These are phyloP conservation scores for Lasioglossum marginatum DNA, from an alignment of 2,888 invertebrate genomes.

Conservation along the genomic window DNA sequence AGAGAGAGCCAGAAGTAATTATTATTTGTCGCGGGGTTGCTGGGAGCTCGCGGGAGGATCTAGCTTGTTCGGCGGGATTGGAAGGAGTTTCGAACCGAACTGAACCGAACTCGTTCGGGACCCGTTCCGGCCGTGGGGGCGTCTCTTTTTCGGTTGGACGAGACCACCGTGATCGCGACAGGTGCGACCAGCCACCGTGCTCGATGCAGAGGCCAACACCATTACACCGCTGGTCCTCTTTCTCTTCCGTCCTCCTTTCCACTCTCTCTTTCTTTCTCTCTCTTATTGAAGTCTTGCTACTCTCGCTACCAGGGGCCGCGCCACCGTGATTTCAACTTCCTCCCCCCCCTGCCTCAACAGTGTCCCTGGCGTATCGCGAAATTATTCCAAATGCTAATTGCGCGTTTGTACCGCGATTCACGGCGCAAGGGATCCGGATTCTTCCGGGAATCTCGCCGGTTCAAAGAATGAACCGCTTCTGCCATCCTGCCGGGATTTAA, in stretches of 20 bases:
- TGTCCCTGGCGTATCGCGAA: constrained; percentile 37
- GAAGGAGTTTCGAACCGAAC: constrained; percentile 70
- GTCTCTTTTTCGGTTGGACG: constrained; percentile 77
- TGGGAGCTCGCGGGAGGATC: constrained; percentile 5
- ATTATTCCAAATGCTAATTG: constrained; percentile 62
- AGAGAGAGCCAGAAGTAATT: not conserved
- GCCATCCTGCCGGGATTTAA: not conserved
- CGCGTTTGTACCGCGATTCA: constrained; percentile 48
- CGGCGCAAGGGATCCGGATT: constrained; percentile 14
- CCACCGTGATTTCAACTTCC: constrained; percentile 28
- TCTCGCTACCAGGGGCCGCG: constrained; percentile 53
- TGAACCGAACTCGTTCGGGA: constrained; percentile 68
- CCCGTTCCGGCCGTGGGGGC: constrained; percentile 74
- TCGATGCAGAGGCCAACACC: constrained; percentile 80
- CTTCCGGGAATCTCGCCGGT: constrained; percentile 32
- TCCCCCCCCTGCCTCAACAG: not conserved
- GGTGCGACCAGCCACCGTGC: constrained; percentile 82
- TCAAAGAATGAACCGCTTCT: constrained; percentile 3
- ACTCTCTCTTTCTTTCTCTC: constrained; percentile 36
- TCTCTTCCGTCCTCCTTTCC: constrained; percentile 53
- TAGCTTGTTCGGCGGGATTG: constrained; percentile 53
- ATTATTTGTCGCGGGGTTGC: not conserved
- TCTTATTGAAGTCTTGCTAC: constrained; percentile 12
- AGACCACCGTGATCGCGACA: constrained; percentile 83
- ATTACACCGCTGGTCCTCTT: constrained; percentile 70